Base-by-base conservation (phyloP, 2,888 invertebrate genomes). In the Pristionchus arcanus region DNA sequence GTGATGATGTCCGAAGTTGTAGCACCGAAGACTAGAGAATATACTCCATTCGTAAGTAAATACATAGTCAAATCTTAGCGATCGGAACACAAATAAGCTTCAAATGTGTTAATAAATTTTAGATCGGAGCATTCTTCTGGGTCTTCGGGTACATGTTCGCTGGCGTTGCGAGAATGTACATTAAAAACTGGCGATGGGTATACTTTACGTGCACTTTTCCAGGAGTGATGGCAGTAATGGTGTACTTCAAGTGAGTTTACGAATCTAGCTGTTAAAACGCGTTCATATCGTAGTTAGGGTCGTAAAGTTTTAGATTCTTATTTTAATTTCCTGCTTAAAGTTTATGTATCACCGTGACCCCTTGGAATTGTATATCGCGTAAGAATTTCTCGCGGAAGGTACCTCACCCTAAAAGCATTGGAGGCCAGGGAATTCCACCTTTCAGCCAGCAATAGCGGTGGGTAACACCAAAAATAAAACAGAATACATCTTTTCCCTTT, bases 121-220 rank as follows among this genome's bases (percentile, higher is more conserved):
- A 90, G 90, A 71, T 85, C 15, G 55, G 37, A 3, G 49, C 66
- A 21, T 55, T 90, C 71, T 84, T 86, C 77, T 90, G 90, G 90
- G 92, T 92, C 31, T n/a, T 90, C n/a, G 94, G 94, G 28, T 95
- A 94, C 90, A 91, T 94, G 90, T 83, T 92, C 9, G 94, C 94
- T n/a, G 95, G 95, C 2, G 89, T 94, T 21, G 91, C 95, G 21
- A 91, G 91, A 25, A 77, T 93, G 21, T 87, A 92, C 55, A 91
- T 93, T 55, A 49, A 85, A 19, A 91, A 93, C 85, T 95, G 95
- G 95, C 89, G 95, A 31, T 90, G 90, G 90, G 90, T 93, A 13
- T 95, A 94, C 90, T 93, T 95, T 42, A 91, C 91, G 31, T 90
- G 93, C 15, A 91, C 93, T 0, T 90, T 92, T 28, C 95, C 95